These are phyloP conservation scores for Ameiurus melas DNA, from an alignment of 2,113 vertebrate species.

Conservation along the genomic window DNA sequence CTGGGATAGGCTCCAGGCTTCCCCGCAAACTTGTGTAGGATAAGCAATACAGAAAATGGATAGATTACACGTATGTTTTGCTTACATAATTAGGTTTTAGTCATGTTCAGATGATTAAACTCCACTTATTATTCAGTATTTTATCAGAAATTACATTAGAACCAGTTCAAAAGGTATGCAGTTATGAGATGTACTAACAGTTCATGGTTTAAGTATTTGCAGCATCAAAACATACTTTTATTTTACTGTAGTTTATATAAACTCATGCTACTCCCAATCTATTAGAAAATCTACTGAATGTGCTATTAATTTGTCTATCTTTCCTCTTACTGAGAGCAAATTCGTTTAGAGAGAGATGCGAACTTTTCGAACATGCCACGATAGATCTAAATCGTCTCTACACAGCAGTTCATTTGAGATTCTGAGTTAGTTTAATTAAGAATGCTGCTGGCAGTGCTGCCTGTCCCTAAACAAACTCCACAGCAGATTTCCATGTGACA, in stretches of 20 bases:
- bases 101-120: background rate
- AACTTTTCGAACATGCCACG: conserved; percentile 58
- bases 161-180: background rate
- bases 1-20: too few relatives aligned
- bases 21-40: too few relatives aligned
- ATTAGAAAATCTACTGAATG: background rate
- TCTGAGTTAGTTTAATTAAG: conserved; percentile 55
- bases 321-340: conserved; percentile 52
- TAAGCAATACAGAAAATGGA: too few relatives aligned
- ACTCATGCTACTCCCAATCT: background rate
- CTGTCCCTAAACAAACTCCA: conserved; percentile 47
- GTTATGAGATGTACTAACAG: too few relatives aligned
- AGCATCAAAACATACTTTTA: background rate
- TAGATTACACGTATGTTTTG: background rate
- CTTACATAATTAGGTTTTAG: background rate
- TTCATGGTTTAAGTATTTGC: background rate
- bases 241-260: too few relatives aligned
- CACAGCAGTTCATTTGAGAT: conserved; percentile 55
- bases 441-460: conserved; percentile 26
- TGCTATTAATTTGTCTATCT: background rate
- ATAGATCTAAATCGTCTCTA: conserved; percentile 46
- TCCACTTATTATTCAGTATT: background rate
- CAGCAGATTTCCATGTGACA: conserved; percentile 45
- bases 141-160: too few relatives aligned
- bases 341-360: conserved; percentile 66